Percentiles rank a stretch among this genome's conserved stretches.
These are phyloP conservation scores for Sinocyclocheilus anshuiensis DNA, from an alignment of 2,113 vertebrate genomes.

Conservation along the genomic window DNA sequence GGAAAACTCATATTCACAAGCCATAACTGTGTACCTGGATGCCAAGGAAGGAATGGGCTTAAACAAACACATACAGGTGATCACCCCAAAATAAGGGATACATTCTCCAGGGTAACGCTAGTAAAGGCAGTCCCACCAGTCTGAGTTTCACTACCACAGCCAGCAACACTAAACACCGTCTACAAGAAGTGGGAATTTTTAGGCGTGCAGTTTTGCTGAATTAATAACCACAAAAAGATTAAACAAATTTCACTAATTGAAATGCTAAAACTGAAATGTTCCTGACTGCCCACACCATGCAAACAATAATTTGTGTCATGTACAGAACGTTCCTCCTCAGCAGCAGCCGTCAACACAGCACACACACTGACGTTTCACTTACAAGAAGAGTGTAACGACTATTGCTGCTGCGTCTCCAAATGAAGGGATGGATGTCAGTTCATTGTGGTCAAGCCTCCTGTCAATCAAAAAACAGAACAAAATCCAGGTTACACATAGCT, in stretches of 20 bases:
- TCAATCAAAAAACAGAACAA: conserved; percentile 64
- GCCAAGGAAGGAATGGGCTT: neutral
- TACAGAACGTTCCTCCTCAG: neutral
- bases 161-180: conserved; percentile 26
- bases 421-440: conserved; percentile 85
- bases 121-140: conserved; percentile 65
- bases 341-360: neutral
- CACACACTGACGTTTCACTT: conserved; percentile 72
- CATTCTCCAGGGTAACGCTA: conserved; percentile 69
- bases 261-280: neutral
- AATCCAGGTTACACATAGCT: conserved; percentile 31
- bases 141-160: conserved; percentile 57
- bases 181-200: neutral
- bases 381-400: conserved; percentile 85
- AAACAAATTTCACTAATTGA: neutral
- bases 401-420: conserved; percentile 76
- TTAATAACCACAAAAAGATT: neutral
- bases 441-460: conserved; percentile 90
- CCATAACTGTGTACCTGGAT: neutral
- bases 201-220: neutral
- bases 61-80: conserved; percentile 34
- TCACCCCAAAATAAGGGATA: conserved; percentile 73
- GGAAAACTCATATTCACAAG: neutral
- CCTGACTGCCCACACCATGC: neutral
- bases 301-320: neutral